Evolutionary conservation across 2,888 invertebrate genomes (phyloP).

Genomic region (Auanema sp.): DNA sequence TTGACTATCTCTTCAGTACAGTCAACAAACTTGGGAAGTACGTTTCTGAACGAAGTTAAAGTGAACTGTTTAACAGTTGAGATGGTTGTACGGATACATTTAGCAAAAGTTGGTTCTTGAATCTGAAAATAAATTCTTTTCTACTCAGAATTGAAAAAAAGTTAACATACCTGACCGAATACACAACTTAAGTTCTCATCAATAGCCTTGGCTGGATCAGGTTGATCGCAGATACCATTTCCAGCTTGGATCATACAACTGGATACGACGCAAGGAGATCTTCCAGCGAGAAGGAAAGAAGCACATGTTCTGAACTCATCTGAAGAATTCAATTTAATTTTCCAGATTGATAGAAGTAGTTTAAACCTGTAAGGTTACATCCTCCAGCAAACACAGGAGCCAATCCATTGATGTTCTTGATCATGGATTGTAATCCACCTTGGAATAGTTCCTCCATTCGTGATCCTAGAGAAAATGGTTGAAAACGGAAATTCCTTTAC

Average conservation of each 20-base stretch:
- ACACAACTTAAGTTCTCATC: constrained; percentile 57
- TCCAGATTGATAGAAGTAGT: too few species aligned
- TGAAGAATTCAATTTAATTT: constrained; percentile 5
- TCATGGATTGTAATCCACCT: constrained; percentile 50
- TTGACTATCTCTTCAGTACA: constrained; percentile 57
- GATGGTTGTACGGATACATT: constrained; percentile 57
- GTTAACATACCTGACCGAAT: constrained; percentile 39
- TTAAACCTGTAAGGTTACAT: constrained; percentile 48
- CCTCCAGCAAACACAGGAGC: constrained; percentile 61
- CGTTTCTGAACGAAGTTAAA: constrained; percentile 44
- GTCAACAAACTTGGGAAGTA: constrained; percentile 57
- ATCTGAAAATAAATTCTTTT: constrained; percentile 22
- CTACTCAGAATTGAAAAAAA: too few species aligned
- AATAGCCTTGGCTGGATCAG: constrained; percentile 58
- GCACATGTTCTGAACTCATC: constrained; percentile 46
- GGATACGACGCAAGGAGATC: constrained; percentile 51
- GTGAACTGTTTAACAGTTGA: constrained; percentile 58
- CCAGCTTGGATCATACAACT: constrained; percentile 59
- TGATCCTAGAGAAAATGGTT: constrained; percentile 8
- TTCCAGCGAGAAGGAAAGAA: constrained; percentile 34
- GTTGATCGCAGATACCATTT: constrained; percentile 51
- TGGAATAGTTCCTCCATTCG: constrained; percentile 45
- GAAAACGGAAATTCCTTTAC: not conserved
- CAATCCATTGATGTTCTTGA: constrained; percentile 59
- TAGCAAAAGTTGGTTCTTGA: constrained; percentile 58